These are phyloP conservation scores for Myxocyprinus asiaticus DNA, from an alignment of 2,113 vertebrate species.

Conservation along the genomic window DNA sequence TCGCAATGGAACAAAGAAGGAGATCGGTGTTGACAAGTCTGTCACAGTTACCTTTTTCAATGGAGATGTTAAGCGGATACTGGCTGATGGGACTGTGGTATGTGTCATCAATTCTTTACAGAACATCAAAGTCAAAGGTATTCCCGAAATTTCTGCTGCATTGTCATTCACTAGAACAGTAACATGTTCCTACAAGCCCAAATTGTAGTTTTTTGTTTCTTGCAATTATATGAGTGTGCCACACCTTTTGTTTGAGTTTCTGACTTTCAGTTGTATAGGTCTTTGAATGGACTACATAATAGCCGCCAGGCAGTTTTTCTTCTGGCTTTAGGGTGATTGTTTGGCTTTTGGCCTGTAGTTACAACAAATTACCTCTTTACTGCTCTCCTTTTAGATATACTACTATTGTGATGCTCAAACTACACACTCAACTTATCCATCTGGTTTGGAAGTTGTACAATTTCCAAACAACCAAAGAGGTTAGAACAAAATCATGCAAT, in stretches of 20 bases:
- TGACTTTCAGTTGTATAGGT: neutral
- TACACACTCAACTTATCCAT: slow-evolving; percentile 68
- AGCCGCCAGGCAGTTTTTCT: neutral
- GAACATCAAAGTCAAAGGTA: neutral
- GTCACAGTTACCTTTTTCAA: slow-evolving; percentile 67
- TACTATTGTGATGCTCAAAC: slow-evolving; percentile 70
- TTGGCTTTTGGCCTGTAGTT: neutral
- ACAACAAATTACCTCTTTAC: neutral
- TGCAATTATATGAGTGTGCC: neutral
- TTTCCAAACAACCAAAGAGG: slow-evolving; percentile 80
- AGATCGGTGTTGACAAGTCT: slow-evolving; percentile 65
- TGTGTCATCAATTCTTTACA: slow-evolving; percentile 29
- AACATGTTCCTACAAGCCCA: slow-evolving; percentile 1
- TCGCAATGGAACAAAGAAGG: slow-evolving; percentile 65
- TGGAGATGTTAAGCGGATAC: slow-evolving; percentile 72
- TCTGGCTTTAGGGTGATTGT: neutral
- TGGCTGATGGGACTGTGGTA: slow-evolving; percentile 72
- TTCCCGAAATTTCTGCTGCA: neutral
- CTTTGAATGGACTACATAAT: neutral
- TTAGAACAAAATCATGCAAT: slow-evolving; percentile 41
- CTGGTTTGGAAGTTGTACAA: slow-evolving; percentile 69
- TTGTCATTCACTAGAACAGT: neutral
- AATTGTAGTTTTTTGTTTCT: neutral
- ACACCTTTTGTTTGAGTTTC: neutral
- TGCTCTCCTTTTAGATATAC: slow-evolving; percentile 71